Percentiles rank a stretch among this genome's conserved stretches.
phyloP scores from a whole-genome alignment of 1,140 invertebrate species.

The Drosophila nebulosa region DNA sequence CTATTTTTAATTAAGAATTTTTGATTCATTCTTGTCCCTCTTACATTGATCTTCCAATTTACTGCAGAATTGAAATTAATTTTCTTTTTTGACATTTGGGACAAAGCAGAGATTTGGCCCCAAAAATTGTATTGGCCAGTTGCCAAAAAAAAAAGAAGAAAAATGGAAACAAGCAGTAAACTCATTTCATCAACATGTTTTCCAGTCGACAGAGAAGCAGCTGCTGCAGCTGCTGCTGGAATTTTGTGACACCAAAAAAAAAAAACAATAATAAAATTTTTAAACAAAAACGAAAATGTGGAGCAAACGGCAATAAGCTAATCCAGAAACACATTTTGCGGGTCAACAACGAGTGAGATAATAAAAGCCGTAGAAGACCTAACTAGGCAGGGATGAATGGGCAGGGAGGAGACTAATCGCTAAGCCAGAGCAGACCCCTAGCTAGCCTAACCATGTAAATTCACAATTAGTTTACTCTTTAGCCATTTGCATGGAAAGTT shows the following conservation, averaged over 20 bases:
- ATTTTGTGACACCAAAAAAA: slow-evolving; percentile 2
- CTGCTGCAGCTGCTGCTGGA: background rate
- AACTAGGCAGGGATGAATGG: background rate
- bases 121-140: slow-evolving; percentile 10
- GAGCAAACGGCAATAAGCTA: background rate
- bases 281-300: background rate
- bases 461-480: background rate
- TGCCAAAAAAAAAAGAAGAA: too few species aligned
- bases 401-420: background rate
- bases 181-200: slow-evolving; percentile 5
- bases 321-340: background rate
- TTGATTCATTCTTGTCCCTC: background rate
- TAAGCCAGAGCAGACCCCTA: too few species aligned
- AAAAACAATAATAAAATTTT: slow-evolving; percentile 3
- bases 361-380: background rate
- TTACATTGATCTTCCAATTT: background rate
- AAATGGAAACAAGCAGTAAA: slow-evolving; percentile 7
- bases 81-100: background rate
- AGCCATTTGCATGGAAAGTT: slow-evolving; percentile 1
- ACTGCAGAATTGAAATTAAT: background rate
- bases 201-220: slow-evolving; percentile 7
- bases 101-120: background rate
- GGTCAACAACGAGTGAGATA: background rate
- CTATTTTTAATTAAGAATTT: background rate
- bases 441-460: background rate